A percentile compares a stretch with the other conserved stretches of the same genome.
Conservation (phyloP, 1,140 invertebrate species). For the Vanessa atalanta region DNA sequence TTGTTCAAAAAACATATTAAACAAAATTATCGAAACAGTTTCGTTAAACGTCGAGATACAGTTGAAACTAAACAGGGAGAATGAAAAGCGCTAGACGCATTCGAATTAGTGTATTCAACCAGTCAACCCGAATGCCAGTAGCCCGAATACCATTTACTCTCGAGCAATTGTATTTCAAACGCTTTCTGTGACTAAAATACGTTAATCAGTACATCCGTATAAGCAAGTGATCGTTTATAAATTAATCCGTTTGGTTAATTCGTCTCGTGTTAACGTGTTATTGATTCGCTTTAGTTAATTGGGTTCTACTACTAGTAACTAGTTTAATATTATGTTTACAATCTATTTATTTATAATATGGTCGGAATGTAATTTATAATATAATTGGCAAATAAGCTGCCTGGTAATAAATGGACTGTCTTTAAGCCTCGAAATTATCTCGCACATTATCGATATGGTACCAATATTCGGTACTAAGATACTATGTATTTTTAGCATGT, state of each 20-base stretch:
- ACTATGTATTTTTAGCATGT: no score
- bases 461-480: no score
- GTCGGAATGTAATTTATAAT: no score
- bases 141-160: conserved; percentile 51
- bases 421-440: no score
- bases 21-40: background rate
- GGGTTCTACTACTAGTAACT: no score
- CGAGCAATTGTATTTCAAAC: conserved; percentile 43
- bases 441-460: no score
- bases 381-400: no score
- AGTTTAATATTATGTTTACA: no score
- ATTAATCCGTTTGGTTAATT: background rate
- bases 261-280: background rate
- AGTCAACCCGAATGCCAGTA: conserved; percentile 47
- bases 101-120: conserved; percentile 60
- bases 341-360: no score
- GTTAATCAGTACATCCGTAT: conserved; percentile 25
- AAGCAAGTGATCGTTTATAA: conserved; percentile 18
- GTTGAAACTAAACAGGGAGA: background rate
- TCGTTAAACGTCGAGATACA: background rate
- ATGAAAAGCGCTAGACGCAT: conserved; percentile 43
- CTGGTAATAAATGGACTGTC: no score
- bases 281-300: background rate
- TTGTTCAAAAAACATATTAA: no score
- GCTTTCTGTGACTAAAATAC: conserved; percentile 44